Conservation (phyloP, 2,888 invertebrate species). For the Polylopha cassiicola region DNA sequence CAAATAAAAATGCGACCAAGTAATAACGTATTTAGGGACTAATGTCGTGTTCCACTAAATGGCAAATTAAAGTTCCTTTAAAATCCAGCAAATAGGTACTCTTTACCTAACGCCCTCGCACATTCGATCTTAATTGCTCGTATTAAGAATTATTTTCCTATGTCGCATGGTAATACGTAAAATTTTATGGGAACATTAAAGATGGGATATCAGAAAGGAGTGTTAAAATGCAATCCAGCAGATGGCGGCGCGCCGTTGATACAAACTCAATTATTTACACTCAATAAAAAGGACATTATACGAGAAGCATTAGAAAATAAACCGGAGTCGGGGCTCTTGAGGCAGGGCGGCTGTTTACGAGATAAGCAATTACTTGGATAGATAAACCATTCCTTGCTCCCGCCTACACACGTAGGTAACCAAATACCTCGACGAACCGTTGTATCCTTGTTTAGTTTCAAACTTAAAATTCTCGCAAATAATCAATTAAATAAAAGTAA, state of each 20-base stretch:
- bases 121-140: slow-evolving; percentile 36
- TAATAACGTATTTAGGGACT: slow-evolving; percentile 38
- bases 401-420: slow-evolving; percentile 14
- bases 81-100: slow-evolving; percentile 56
- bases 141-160: slow-evolving; percentile 42
- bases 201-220: slow-evolving; percentile 75
- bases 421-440: no score
- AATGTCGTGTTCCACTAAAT: slow-evolving; percentile 41
- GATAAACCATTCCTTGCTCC: slow-evolving; percentile 13
- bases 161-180: slow-evolving; percentile 44
- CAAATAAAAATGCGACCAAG: slow-evolving; percentile 48
- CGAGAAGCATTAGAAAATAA: slow-evolving; percentile 70
- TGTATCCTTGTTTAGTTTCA: no score
- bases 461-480: no score
- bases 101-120: slow-evolving; percentile 34
- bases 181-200: slow-evolving; percentile 72
- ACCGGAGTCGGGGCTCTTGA: slow-evolving; percentile 42
- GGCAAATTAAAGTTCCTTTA: slow-evolving; percentile 50
- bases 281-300: slow-evolving; percentile 75
- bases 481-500: no score
- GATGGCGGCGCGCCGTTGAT: slow-evolving; percentile 68
- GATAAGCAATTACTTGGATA: slow-evolving; percentile 36
- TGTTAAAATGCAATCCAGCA: slow-evolving; percentile 62
- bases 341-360: slow-evolving; percentile 40
- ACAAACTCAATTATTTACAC: slow-evolving; percentile 77